Evolutionary conservation across 2,888 invertebrate species (phyloP), one percentile per base, ranked within the genome.

Genomic region (Itoplectis maculator): DNA sequence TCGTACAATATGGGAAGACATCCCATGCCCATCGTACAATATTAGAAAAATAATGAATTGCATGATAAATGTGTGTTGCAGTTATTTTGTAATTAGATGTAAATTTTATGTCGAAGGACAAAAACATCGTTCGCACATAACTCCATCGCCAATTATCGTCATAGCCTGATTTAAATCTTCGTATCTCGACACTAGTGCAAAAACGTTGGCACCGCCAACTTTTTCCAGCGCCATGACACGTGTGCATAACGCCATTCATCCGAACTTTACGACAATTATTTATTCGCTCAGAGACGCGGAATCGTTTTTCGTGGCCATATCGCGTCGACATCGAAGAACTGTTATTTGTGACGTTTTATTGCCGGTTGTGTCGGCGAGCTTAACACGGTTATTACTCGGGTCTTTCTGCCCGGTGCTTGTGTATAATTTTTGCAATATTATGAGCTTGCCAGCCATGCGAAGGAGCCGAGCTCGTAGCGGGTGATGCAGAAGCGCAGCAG

Each of bases 351-450:
- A 54, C 45, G 15, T 49, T 47, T 68, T 66, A 76, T 59, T 68
- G 75, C 56, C 59, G 72, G 20, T 49, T 72, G 45, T 59, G 23
- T 61, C 72, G 45, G 29, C 9, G n/a, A 47, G 42, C n/a, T 56
- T 76, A 18, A 65, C 23, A 59, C 66, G 37, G 54, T 66, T 68
- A 56, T 77, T 77, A 61, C 61, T 47, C 47, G 8, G 37, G 13
- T 18, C 42, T 63, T 20, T 59, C 18, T 15, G 15, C 1, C 1
- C 15, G 29, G n/a, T 20, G 37, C 15, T 73, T 73, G 40, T 73
- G 40, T 42, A 54, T 59, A 56, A 51, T 76, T 73, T 68, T 68
- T 65, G 56, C 42, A 29, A 70, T 63, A 69, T 65, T 69, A 66
- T 18, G 66, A 45, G 45, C 47, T 13, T 23, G 59, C 23, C 23